phyloP scores from a whole-genome alignment of 2,888 invertebrate genomes.

The Heliconius hortense region DNA sequence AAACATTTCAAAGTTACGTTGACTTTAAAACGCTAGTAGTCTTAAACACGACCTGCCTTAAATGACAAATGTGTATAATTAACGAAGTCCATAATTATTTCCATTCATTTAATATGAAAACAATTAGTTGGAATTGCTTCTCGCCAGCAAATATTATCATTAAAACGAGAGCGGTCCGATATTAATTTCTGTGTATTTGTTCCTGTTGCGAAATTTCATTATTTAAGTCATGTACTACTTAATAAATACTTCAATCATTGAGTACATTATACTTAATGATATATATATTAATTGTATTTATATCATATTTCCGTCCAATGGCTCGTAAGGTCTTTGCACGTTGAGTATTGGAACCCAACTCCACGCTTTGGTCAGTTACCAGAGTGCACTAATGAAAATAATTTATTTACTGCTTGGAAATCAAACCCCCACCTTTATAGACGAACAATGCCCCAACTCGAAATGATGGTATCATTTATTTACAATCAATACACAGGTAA shows the following conservation, averaged over 20 bases:
- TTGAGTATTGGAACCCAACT: no score
- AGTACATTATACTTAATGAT: not conserved
- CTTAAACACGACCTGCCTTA: no score
- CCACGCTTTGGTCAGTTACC: not conserved
- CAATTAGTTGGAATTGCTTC: constrained; percentile 21
- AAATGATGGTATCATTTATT: not conserved
- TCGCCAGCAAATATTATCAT: constrained; percentile 18
- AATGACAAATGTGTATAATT: no score
- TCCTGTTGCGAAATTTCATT: constrained; percentile 17
- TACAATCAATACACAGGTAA: not conserved
- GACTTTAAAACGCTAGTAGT: no score
- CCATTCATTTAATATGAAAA: constrained; percentile 26
- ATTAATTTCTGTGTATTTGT: constrained; percentile 28
- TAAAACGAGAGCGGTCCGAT: constrained; percentile 13
- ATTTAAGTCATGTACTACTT: constrained; percentile 18
- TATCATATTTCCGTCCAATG: not conserved
- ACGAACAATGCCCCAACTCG: not conserved
- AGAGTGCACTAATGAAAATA: not conserved
- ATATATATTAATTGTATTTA: no score
- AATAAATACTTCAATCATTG: constrained; percentile 8
- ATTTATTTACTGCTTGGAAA: no score
- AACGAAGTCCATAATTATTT: constrained; percentile 20
- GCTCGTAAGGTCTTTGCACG: no score
- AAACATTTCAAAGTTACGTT: no score
- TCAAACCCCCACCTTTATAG: not conserved